Evolutionary conservation across 2,888 invertebrate species (phyloP), one percentile per base, ranked within the genome.

Genomic region (Merodon equestris): DNA sequence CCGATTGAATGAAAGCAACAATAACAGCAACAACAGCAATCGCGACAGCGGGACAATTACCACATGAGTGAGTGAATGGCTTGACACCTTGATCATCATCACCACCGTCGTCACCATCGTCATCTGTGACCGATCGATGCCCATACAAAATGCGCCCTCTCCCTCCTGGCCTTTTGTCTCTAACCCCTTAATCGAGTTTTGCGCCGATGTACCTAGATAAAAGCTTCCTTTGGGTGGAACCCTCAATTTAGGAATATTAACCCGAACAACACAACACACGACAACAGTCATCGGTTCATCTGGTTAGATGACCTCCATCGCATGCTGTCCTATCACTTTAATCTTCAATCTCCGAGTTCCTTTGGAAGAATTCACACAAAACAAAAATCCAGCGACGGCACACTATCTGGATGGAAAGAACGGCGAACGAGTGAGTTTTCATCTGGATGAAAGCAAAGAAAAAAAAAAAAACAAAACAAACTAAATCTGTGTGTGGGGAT

Each of bases 1-100:
- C 82, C 82, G 85, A 84, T 84, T 86, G 85, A 86, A 85, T 86
- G 86, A 86, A 86, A 84, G 84, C 86, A 58, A 7, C 53, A 48
- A 14, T 36, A 48, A 38, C 63, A 84, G 84, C 86, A 58, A 7
- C 53, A 48, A 14, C 45, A 48, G 45, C 63, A 56, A 50, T n/a
- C n/a, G n/a, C 63, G 38, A 18, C 54, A 51, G 51, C 50, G 19
- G 63, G 60, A 79, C 74, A 79, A 79, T 79, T 79, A 79, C 79
- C 68, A 60, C 68, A 60, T 74, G 74, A 79, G 58, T 79, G 79
- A 79, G 68, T 51, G 63, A 66, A 61, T 70, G 68, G 68, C 64
- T 64, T 74, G 79, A 79, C 79, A 79, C 79, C 79, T 70, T 58
- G 76, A 77, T 72, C 64, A 56, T 64, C 73, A 64, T 73, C 54